Conservation (phyloP, 1,140 invertebrate genomes). For the Drosophila watanabei region DNA sequence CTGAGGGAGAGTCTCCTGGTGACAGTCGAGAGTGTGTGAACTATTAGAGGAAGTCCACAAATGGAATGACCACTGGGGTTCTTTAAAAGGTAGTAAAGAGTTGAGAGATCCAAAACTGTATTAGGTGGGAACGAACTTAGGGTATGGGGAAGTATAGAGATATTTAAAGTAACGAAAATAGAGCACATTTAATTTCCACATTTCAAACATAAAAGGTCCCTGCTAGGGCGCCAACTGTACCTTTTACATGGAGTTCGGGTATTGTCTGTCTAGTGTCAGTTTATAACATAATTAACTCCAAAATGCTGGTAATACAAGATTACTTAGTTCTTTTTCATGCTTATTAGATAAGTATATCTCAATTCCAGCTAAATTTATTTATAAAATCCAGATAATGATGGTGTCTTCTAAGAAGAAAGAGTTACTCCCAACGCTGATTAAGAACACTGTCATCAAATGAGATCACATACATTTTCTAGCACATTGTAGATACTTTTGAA, state of each 20-base stretch:
- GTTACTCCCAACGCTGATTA: neutral
- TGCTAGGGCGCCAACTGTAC: neutral
- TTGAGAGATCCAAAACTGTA: neutral
- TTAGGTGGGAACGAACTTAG: neutral
- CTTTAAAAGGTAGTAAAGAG: conserved; percentile 21
- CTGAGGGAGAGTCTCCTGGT: conserved; percentile 6
- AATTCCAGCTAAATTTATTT: conserved; percentile 6
- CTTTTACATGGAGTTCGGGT: neutral
- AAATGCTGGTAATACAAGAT: neutral
- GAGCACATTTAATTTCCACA: neutral
- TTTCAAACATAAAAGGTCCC: neutral
- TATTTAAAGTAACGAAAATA: neutral
- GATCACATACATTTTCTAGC: neutral
- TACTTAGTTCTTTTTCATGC: neutral
- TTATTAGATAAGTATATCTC: neutral
- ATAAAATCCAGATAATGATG: neutral
- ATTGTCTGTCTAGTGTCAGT: neutral
- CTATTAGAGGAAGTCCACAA: conserved; percentile 33
- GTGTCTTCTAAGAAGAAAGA: neutral
- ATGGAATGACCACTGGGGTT: conserved; percentile 18
- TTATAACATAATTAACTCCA: neutral
- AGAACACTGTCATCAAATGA: neutral
- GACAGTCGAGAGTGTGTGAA: conserved; percentile 26
- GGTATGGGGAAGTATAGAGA: neutral
- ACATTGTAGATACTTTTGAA: neutral